Evolutionary conservation across 2,888 invertebrate genomes (phyloP).

Genomic region (Drosophila formosana): DNA sequence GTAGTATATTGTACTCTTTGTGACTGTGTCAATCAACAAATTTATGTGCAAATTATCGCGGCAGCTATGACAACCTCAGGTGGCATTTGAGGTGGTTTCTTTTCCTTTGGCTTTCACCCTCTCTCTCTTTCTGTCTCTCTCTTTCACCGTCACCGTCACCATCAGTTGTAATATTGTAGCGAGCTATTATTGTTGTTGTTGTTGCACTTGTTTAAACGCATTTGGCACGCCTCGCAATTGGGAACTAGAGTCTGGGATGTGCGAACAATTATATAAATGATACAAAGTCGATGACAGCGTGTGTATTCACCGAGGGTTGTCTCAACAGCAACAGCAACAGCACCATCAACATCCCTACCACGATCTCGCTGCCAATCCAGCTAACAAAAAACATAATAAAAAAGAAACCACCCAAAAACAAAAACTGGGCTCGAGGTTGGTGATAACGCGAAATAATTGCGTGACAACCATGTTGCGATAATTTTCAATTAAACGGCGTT

Average conservation of each 20-base stretch:
- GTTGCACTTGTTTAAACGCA: constrained; percentile 72
- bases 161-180: too few relatives aligned
- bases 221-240: constrained; percentile 62
- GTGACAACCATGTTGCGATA: constrained; percentile 85
- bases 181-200: constrained; percentile 3
- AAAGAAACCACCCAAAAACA: background rate
- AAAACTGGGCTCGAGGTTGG: constrained; percentile 45
- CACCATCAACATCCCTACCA: constrained; percentile 11
- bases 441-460: constrained; percentile 84
- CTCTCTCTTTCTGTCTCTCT: too few relatives aligned
- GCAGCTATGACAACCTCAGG: constrained; percentile 76
- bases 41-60: constrained; percentile 64
- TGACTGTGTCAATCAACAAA: constrained; percentile 59
- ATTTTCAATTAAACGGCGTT: constrained; percentile 84
- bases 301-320: constrained; percentile 42
- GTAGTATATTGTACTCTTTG: constrained; percentile 34
- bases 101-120: background rate
- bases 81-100: constrained; percentile 54
- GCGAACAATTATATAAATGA: constrained; percentile 69
- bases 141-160: too few relatives aligned
- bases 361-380: constrained; percentile 2
- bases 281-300: constrained; percentile 43
- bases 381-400: background rate
- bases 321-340: constrained; percentile 20
- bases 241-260: constrained; percentile 16